These are phyloP conservation scores for Apistogramma diplotaenia DNA, from an alignment of 2,113 vertebrate species.

Conservation along the genomic window DNA sequence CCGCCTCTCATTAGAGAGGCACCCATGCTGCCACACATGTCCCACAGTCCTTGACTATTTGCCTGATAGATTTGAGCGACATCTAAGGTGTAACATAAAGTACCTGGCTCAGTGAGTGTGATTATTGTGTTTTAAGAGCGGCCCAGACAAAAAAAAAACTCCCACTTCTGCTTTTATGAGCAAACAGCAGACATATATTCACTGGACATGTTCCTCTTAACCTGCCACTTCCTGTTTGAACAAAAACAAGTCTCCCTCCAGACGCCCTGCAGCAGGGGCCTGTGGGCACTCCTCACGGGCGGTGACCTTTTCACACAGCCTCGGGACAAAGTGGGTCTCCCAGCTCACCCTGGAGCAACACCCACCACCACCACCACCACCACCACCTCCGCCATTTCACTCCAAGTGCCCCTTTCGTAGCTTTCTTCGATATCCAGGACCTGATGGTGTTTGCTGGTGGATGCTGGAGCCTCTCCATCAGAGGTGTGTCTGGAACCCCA, in stretches of 20 bases:
- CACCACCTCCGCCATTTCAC: conserved; percentile 6
- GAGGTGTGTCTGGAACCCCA: conserved; percentile 59
- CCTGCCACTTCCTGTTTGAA: conserved; percentile 74
- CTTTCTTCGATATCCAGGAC: conserved; percentile 16
- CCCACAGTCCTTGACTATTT: conserved; percentile 13
- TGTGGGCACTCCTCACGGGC: conserved; percentile 67
- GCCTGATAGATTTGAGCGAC: conserved; percentile 3
- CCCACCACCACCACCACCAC: conserved; percentile 13
- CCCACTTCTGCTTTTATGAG: conserved; percentile 18
- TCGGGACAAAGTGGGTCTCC: conserved; percentile 71
- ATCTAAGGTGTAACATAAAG: conserved; percentile 5
- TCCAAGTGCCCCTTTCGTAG: not conserved
- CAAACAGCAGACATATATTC: conserved; percentile 50
- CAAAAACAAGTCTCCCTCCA: conserved; percentile 68
- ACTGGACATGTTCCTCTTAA: conserved; percentile 68
- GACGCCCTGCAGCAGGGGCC: conserved; percentile 69
- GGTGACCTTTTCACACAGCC: conserved; percentile 77
- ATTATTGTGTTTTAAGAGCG: not conserved
- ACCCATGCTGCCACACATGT: conserved; percentile 28
- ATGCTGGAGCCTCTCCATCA: conserved; percentile 42
- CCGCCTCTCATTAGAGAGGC: conserved; percentile 58
- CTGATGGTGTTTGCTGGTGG: conserved; percentile 46
- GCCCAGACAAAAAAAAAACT: conserved; percentile 33
- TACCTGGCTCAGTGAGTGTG: not conserved
- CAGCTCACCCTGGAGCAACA: conserved; percentile 68